Conservation (phyloP, 1,140 invertebrate genomes). For the Drosophila kohkoa region DNA sequence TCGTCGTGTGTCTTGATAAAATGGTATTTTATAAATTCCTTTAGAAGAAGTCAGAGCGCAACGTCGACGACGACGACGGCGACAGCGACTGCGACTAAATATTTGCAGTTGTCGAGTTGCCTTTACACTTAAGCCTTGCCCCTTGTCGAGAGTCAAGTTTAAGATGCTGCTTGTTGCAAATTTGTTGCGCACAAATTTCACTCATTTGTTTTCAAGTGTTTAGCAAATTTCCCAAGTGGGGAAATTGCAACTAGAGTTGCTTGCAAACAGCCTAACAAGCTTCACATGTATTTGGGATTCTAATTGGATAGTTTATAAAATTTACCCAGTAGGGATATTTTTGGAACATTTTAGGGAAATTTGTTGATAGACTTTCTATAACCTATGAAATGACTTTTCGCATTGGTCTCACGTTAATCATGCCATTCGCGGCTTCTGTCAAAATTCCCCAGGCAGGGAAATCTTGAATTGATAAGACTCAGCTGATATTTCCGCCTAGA, state of each 20-base stretch:
- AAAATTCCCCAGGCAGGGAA: constrained; percentile 14
- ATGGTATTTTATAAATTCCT: constrained; percentile 83
- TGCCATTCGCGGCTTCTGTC: background rate
- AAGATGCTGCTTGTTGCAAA: constrained; percentile 62
- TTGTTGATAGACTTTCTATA: background rate
- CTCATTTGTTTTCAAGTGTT: constrained; percentile 51
- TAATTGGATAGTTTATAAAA: background rate
- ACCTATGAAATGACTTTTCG: background rate
- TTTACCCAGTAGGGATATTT: background rate
- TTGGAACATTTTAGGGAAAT: background rate
- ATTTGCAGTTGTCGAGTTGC: constrained; percentile 41
- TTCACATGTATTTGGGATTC: too few relatives aligned
- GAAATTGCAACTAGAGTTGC: constrained; percentile 5
- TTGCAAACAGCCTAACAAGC: background rate
- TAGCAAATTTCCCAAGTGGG: constrained; percentile 9
- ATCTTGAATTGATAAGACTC: constrained; percentile 4
- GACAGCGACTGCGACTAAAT: constrained; percentile 43
- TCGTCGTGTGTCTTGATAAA: constrained; percentile 82
- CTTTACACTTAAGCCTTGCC: constrained; percentile 44
- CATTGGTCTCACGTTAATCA: background rate
- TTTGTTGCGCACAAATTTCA: constrained; percentile 77
- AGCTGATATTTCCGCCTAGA: constrained; percentile 21
- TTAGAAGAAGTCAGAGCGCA: constrained; percentile 64
- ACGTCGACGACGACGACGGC: background rate
- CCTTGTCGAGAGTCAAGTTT: constrained; percentile 61